Conservation (phyloP, 2,888 invertebrate species). For the Ellobium chinense region DNA sequence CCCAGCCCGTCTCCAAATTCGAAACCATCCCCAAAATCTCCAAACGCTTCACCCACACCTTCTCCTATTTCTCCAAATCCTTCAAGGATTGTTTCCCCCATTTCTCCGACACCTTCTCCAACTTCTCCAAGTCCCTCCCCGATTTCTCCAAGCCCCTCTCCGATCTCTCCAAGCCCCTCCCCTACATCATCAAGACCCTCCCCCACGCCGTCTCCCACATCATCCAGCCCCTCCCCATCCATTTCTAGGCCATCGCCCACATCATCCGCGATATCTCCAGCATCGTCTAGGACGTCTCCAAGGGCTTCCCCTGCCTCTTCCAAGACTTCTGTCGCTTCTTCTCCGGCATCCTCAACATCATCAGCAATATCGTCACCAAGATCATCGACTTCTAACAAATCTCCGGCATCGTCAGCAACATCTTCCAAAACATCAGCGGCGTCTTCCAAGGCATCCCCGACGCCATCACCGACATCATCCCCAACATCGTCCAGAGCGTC, state of each 20-base stretch:
- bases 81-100: neutral
- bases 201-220: constrained; percentile 12
- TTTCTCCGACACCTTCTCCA: constrained; percentile 16
- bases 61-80: constrained; percentile 38
- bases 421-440: constrained; percentile 14
- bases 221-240: constrained; percentile 24
- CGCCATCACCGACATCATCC: constrained; percentile 22
- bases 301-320: neutral
- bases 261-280: constrained; percentile 7
- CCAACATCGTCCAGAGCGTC: constrained; percentile 13
- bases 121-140: constrained; percentile 14
- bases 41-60: constrained; percentile 32
- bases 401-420: constrained; percentile 22
- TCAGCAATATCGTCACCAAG: constrained; percentile 6
- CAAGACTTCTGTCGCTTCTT: neutral
- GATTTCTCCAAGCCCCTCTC: constrained; percentile 20
- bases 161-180: constrained; percentile 21
- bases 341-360: neutral
- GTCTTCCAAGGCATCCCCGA: constrained; percentile 6
- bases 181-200: constrained; percentile 31
- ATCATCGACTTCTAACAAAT: constrained; percentile 6
- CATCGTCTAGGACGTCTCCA: neutral
- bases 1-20: constrained; percentile 10
- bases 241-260: constrained; percentile 5
- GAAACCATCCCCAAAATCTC: constrained; percentile 3